Evolutionary conservation across 2,797 vertebrate species (phyloP), one percentile per base, ranked within the genome.

Genomic region (Atherinosoma microstoma): DNA sequence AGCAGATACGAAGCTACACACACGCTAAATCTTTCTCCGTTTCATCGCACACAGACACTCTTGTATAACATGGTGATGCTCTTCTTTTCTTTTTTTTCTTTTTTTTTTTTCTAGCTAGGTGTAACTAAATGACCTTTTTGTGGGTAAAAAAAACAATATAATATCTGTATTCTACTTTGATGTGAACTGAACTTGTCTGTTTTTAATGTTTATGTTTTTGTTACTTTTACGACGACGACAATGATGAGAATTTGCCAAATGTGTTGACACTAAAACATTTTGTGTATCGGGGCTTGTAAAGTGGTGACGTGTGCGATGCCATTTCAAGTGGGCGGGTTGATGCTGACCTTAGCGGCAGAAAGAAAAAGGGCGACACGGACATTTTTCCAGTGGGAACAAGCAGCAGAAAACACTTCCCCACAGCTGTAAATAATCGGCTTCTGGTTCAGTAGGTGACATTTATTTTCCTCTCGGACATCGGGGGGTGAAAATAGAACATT

Each of bases 131-230:
- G 58, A 87, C 60, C 72, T 58, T 85, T 88, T 82, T 85, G 91
- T 93, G 91, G 90, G 87, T 91, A 75, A 32, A 92, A 87, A n/a
- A n/a, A n/a, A n/a, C n/a, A 80, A 83, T 86, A 87, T 88, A 83
- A 84, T 86, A 84, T 87, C 85, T 91, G 91, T 92, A 89, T 85
- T 91, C 89, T 91, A 79, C 87, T 91, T 92, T 90, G 90, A 92
- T 91, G 92, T 93, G 87, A 93, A 88, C 82, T 90, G 88, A 93
- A 83, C 83, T 81, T 22, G 90, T 92, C 91, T 88, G 91, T 92
- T 93, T 91, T 87, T 87, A 87, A 90, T 88, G 85, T 90, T 89
- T 82, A 8, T 84, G 78, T n/a, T 89, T 89, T 82, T 84, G 58
- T 88, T 91, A 73, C 85, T 90, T 88, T 90, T 87, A 87, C 71